phyloP scores from a whole-genome alignment of 2,113 vertebrate species.

The Isurus oxyrinchus region DNA sequence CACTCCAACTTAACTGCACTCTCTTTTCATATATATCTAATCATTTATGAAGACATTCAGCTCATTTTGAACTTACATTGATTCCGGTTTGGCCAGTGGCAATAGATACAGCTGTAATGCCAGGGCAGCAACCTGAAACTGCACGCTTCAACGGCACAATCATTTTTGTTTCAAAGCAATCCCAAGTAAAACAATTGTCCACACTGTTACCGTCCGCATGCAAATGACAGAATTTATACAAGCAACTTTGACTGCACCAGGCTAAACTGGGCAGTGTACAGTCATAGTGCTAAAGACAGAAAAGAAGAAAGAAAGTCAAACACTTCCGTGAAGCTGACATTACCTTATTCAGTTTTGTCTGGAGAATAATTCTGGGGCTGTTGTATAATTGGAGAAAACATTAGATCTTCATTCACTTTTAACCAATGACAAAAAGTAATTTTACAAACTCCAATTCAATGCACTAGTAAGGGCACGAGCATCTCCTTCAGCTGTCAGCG shows the following conservation, averaged over 20 bases:
- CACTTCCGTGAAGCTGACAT: neutral
- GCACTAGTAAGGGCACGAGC: neutral
- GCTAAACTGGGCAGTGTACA: neutral
- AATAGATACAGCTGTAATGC: neutral
- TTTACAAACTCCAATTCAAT: neutral
- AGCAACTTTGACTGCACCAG: neutral
- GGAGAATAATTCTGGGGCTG: neutral
- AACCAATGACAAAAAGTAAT: slow-evolving; percentile 25
- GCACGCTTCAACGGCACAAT: neutral
- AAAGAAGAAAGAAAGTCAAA: neutral
- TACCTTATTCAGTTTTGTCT: slow-evolving; percentile 33
- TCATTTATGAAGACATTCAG: neutral
- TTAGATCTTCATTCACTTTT: slow-evolving; percentile 14
- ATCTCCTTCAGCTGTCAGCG: neutral
- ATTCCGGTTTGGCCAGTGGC: neutral
- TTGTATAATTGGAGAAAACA: slow-evolving; percentile 21
- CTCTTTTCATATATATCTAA: neutral
- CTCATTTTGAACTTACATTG: neutral
- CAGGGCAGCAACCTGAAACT: neutral
- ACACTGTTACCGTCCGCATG: neutral
- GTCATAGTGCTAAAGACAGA: slow-evolving; percentile 1
- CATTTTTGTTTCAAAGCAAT: neutral
- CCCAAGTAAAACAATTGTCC: neutral
- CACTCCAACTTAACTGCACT: neutral
- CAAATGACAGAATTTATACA: neutral